These are phyloP conservation scores for Podarcis muralis DNA, from an alignment of 2,113 vertebrate species.

Conservation along the genomic window DNA sequence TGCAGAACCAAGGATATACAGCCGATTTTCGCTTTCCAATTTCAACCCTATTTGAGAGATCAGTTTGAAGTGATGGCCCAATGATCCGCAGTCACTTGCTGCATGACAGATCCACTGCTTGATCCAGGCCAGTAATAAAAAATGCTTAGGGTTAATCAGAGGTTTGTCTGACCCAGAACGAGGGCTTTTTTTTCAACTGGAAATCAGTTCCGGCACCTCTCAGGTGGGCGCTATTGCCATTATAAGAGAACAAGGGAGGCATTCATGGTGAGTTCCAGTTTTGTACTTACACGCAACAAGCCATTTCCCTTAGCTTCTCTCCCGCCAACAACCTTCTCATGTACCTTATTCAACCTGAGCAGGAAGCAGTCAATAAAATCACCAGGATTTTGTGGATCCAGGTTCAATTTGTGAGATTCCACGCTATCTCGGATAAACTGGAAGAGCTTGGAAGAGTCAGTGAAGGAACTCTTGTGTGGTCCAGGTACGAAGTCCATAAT, in stretches of 20 bases:
- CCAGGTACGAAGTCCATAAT: background rate
- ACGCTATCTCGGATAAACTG: background rate
- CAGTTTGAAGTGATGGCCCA: too few relatives aligned
- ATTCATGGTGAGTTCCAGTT: too few relatives aligned
- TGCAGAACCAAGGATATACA: background rate
- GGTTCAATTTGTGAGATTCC: background rate
- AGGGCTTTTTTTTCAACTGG: too few relatives aligned
- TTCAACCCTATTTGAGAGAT: background rate
- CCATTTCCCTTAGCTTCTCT: background rate
- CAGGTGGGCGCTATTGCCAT: too few relatives aligned
- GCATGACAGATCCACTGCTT: background rate
- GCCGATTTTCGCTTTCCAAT: background rate
- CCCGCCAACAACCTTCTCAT: background rate
- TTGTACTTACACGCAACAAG: background rate
- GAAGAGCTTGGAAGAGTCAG: background rate
- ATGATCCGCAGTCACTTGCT: background rate
- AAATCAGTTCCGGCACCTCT: too few relatives aligned
- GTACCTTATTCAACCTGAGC: background rate
- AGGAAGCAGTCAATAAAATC: conserved; percentile 1
- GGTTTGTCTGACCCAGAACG: background rate
- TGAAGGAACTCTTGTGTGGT: background rate
- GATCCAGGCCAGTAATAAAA: background rate
- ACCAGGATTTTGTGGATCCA: background rate
- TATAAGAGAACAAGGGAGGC: too few relatives aligned
- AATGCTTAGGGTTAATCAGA: background rate